Percentiles rank a stretch among this genome's conserved stretches.
Evolutionary conservation across 1,140 invertebrate species (phyloP).

Genomic region (Adelges cooleyi): DNA sequence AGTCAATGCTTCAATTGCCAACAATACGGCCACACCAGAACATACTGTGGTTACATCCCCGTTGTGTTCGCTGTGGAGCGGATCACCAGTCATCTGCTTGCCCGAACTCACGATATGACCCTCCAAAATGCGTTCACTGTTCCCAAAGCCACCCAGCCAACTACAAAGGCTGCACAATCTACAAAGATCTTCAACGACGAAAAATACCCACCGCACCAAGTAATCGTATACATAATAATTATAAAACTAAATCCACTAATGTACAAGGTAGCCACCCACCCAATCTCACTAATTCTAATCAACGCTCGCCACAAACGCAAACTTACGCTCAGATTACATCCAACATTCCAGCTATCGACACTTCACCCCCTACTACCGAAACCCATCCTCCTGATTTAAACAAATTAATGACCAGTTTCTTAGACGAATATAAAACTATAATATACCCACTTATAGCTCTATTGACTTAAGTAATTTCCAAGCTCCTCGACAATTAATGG

Average conservation of each 20-base stretch:
- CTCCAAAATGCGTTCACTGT: conserved; percentile 36
- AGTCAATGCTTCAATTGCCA: conserved; percentile 33
- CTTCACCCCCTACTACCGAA: no score
- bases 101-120: conserved; percentile 34
- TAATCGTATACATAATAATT: background rate
- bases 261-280: background rate
- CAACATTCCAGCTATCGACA: no score
- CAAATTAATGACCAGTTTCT: background rate
- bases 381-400: background rate
- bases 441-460: background rate
- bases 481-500: background rate
- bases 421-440: background rate
- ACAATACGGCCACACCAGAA: conserved; percentile 33
- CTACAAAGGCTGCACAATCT: conserved; percentile 36
- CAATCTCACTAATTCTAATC: background rate
- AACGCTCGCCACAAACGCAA: background rate
- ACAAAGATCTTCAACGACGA: conserved; percentile 32
- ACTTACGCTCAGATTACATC: background rate
- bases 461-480: background rate
- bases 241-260: background rate
- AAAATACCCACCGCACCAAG: background rate
- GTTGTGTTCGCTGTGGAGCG: conserved; percentile 38
- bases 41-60: conserved; percentile 34
- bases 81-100: conserved; percentile 37
- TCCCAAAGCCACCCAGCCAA: conserved; percentile 37